Evolutionary conservation across 2,888 invertebrate species (phyloP).

Genomic region (Hypercompe scribonia): DNA sequence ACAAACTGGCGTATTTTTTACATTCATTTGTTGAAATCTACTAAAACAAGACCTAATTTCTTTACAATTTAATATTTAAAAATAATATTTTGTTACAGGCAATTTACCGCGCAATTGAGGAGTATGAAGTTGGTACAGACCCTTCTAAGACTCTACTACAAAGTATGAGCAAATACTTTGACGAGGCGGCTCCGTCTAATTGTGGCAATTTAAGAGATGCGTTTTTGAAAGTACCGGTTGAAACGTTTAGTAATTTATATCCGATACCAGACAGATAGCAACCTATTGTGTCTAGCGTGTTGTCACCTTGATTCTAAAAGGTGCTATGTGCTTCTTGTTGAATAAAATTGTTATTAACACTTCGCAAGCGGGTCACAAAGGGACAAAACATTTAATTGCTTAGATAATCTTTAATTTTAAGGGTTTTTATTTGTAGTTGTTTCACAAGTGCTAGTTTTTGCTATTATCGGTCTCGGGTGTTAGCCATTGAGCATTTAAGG

Average conservation of each 20-base stretch:
- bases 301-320: not conserved
- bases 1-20: not conserved
- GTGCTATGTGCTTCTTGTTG: not conserved
- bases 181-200: slow-evolving; percentile 65
- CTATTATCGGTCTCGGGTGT: not conserved
- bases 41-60: not conserved
- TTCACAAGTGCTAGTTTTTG: not conserved
- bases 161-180: slow-evolving; percentile 77
- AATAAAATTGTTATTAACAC: not conserved
- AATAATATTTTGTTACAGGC: slow-evolving; percentile 64
- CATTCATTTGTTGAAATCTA: not conserved
- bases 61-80: not conserved
- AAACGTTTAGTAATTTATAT: slow-evolving; percentile 60
- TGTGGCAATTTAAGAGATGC: slow-evolving; percentile 76
- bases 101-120: slow-evolving; percentile 73
- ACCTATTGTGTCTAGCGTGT: not conserved
- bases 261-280: slow-evolving; percentile 61
- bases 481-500: not conserved
- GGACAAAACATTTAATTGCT: not conserved
- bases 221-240: slow-evolving; percentile 69
- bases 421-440: not conserved
- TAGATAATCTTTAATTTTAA: not conserved
- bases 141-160: slow-evolving; percentile 87
- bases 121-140: slow-evolving; percentile 89
- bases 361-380: not conserved